These are phyloP conservation scores for Solea senegalensis DNA, from an alignment of 2,113 vertebrate genomes.

Conservation along the genomic window DNA sequence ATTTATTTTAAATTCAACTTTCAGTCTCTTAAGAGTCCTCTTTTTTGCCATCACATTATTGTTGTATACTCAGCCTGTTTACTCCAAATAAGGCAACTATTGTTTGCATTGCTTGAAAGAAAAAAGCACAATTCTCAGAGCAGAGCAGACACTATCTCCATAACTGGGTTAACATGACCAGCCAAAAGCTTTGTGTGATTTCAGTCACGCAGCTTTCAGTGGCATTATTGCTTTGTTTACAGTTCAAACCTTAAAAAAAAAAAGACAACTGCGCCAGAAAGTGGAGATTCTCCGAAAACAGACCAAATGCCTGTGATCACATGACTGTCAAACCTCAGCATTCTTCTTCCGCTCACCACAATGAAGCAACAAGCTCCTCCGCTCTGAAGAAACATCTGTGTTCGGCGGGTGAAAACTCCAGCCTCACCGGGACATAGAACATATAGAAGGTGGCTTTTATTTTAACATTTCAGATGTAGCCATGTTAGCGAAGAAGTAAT, in stretches of 20 bases:
- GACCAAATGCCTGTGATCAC: conserved; percentile 14
- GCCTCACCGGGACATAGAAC: conserved; percentile 11
- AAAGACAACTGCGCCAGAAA: not conserved
- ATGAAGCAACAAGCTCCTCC: not conserved
- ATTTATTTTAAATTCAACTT: not conserved
- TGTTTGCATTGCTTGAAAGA: not conserved
- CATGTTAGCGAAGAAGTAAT: too few species aligned
- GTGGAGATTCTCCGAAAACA: conserved; percentile 9
- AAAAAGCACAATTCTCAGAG: not conserved
- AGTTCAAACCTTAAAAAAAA: conserved; percentile 21
- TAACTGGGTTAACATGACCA: too few species aligned
- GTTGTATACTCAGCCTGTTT: not conserved
- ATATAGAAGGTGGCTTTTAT: too few species aligned
- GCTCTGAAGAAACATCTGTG: conserved; percentile 8
- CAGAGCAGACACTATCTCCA: not conserved
- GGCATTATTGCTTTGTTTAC: conserved; percentile 22
- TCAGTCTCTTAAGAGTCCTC: not conserved
- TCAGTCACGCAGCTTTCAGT: not conserved
- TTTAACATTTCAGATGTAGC: too few species aligned
- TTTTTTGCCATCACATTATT: not conserved
- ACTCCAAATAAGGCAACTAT: not conserved
- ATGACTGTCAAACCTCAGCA: conserved; percentile 28
- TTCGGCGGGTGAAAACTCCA: conserved; percentile 17
- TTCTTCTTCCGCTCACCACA: conserved; percentile 6
- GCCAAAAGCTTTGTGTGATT: conserved; percentile 7